Base-by-base conservation (phyloP, 2,797 vertebrate species). In the Leptoclinus maculatus region DNA sequence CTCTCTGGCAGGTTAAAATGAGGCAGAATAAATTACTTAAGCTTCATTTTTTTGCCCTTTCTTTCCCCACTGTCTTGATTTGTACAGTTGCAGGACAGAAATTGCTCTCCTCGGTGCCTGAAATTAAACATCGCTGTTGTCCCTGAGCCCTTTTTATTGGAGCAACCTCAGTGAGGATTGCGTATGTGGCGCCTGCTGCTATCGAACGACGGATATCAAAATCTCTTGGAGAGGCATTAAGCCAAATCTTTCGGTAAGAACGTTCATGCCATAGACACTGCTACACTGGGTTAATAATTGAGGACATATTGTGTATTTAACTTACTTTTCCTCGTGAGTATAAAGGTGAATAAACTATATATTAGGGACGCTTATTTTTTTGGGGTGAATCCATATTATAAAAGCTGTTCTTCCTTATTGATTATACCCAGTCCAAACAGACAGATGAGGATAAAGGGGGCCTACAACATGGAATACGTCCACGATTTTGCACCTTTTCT, bases 181-280 rank as follows among this genome's bases (percentile, higher is more conserved):
- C 62, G 51, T 86, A 79, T 88, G 84, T 85, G 89, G 86, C 75
- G 51, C 89, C 80, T 47, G 72, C 89, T 87, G 80, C 81, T 87
- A 85, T 91, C 87, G 91, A 89, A 90, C 66, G 7, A 64, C 70
- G 78, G 80, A 88, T 88, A 89, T 88, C 74, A 76, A 87, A 88
- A 87, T 85, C 76, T 91, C 82, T 83, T 8, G 41, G 67, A 86
- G 74, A 85, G 66, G 69, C 82, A 47, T 76, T 65, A 47, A 71
- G 75, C 63, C 78, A 87, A 79, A 82, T 73, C 76, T 69, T 47
- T 41, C 57, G 23, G 68, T 56, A 53, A 78, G 81, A 77, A 77
- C 71, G 71, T 83, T 83, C 51, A 65, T 25, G 47, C 76, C 74
- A 56, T 83, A 86, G 80, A 65, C 54, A 69, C 67, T 21, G 66